phyloP scores from a whole-genome alignment of 2,113 vertebrate species.

The Tringa solitaria region DNA sequence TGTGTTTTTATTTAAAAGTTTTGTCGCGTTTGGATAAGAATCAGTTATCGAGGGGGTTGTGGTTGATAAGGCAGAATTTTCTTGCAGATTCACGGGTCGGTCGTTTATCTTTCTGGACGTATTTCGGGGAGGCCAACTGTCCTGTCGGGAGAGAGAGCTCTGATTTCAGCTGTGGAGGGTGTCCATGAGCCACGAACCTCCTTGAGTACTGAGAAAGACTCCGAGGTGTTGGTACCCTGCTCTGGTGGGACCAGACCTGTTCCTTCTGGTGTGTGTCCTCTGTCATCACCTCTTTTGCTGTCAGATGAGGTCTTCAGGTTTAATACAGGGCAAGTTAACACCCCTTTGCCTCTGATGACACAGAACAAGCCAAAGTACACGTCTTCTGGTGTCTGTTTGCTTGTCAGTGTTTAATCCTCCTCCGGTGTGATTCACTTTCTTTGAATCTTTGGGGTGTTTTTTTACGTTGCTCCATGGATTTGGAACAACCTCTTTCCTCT shows the following conservation, averaged over 20 bases:
- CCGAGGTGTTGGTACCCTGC: not conserved
- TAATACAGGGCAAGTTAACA: not conserved
- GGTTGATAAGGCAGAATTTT: not conserved
- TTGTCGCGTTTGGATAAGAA: not conserved
- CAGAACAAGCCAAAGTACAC: not conserved
- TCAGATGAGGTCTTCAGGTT: not conserved
- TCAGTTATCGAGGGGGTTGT: rapidly evolving
- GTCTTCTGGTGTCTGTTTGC: not conserved
- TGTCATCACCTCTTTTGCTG: rapidly evolving
- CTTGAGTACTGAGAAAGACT: not conserved
- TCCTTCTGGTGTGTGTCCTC: not conserved
- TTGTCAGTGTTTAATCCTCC: not conserved
- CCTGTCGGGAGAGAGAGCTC: not conserved
- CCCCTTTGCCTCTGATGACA: not conserved
- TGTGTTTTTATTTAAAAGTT: not conserved
- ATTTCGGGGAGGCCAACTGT: too few species aligned
- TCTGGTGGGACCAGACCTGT: not conserved
- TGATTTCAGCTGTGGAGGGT: not conserved
- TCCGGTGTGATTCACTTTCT: not conserved
- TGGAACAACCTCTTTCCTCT: not conserved
- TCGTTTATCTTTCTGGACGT: not conserved
- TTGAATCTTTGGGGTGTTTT: not conserved
- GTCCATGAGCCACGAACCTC: not conserved
- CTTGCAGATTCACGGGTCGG: not conserved
- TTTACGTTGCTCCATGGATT: not conserved